Base-by-base conservation (phyloP, 2,797 vertebrate species). In the Kryptolebias ocellatus region DNA sequence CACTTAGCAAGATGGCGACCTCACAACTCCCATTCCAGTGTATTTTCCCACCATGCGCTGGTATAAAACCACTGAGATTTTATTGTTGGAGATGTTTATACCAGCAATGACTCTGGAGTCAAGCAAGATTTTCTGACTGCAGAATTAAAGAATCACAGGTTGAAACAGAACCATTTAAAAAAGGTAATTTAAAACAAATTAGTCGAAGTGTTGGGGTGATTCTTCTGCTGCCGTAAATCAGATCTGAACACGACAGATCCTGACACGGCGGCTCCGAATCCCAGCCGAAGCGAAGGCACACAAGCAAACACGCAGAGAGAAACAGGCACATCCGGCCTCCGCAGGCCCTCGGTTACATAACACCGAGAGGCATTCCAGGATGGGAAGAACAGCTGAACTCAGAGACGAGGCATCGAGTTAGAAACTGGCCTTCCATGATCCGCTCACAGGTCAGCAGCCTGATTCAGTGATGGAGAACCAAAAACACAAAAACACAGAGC, bases 321-420 rank as follows among this genome's bases (percentile, higher is more conserved):
- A 65, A 39, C 58, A 62, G 60, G 47, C 72, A 72, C 51, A 60
- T 78, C 75, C 63, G 61, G 66, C 73, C 73, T 77, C 74, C 4
- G 54, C 76, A 73, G 66, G 63, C 64, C 17, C 58, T 47, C 4
- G 0, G 42, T 87, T 89, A 80, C 34, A 60, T 87, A 88, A 89
- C 72, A 15, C 20, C 65, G 60, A 77, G 56, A 72, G 52, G 20
- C 64, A 67, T 11, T 75, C 60, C 9, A 66, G 61, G 76, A 72
- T n/a, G 8, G 8, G 50, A 60, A 42, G 52, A 79, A 66, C 78
- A 78, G 74, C 78, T 75, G 84, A 77, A 18, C 46, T 4, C 28
- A 17, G 51, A 68, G 61, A 64, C 24, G 60, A 31, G 28, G 45
- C 46, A 45, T 18, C 20, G 20, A 24, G 20, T 24, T 24, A 24